phyloP scores from a whole-genome alignment of 2,888 invertebrate genomes.

The Zaprionus bogoriensis region DNA sequence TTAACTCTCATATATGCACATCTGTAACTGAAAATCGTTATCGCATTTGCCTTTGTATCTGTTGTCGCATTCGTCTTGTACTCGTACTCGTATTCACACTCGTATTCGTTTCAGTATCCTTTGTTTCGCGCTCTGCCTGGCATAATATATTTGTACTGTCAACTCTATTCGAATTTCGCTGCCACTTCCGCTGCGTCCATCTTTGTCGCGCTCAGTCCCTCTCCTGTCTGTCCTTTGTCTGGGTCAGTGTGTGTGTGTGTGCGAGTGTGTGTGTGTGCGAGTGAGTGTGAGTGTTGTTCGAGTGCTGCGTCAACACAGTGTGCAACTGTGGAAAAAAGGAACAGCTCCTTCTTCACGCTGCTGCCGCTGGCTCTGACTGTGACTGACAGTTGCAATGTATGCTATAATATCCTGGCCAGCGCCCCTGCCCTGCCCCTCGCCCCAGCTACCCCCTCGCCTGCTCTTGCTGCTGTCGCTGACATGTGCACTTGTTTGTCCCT shows the following conservation, averaged over 20 bases:
- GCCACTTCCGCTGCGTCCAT: slow-evolving; percentile 26
- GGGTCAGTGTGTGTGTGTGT: background rate
- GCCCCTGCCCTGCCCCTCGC: background rate
- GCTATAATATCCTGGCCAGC: slow-evolving; percentile 66
- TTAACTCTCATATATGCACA: too few species aligned
- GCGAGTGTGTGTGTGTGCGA: slow-evolving; percentile 22
- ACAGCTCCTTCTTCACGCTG: too few species aligned
- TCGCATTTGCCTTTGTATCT: too few species aligned
- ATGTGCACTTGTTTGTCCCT: slow-evolving; percentile 80
- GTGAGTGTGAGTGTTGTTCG: slow-evolving; percentile 58
- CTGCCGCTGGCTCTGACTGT: slow-evolving; percentile 35
- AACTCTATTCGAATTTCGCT: slow-evolving; percentile 56
- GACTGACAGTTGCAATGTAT: slow-evolving; percentile 75
- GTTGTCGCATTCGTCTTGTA: too few species aligned
- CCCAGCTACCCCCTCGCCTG: background rate
- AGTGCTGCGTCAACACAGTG: slow-evolving; percentile 77
- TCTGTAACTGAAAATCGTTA: too few species aligned
- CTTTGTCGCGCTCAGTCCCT: slow-evolving; percentile 9
- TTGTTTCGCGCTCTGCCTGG: slow-evolving; percentile 64
- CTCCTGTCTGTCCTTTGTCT: background rate
- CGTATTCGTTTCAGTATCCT: slow-evolving; percentile 36
- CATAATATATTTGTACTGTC: slow-evolving; percentile 74
- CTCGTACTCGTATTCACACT: slow-evolving; percentile 10
- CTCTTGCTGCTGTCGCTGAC: slow-evolving; percentile 68
- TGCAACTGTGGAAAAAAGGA: slow-evolving; percentile 4